A percentile compares a stretch with the other conserved stretches of the same genome.
phyloP scores from a whole-genome alignment of 2,888 invertebrate genomes.

The Seira musarum region DNA sequence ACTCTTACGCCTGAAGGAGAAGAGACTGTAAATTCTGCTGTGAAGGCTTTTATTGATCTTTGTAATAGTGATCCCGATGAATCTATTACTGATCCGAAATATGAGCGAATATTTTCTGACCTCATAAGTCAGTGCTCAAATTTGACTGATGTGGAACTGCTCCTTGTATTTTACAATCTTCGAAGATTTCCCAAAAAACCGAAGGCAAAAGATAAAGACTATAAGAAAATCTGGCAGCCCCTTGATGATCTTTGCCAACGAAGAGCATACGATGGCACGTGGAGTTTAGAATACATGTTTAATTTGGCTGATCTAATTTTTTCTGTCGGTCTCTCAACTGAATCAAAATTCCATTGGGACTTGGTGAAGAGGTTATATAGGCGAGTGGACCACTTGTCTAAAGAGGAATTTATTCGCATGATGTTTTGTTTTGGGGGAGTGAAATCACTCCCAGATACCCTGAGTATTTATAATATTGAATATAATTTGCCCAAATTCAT shows the following conservation, averaged over 20 bases:
- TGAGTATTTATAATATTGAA: constrained; percentile 81
- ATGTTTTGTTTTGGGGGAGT: constrained; percentile 80
- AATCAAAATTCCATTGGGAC: constrained; percentile 73
- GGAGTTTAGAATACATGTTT: constrained; percentile 74
- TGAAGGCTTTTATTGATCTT: constrained; percentile 46
- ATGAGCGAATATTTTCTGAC: constrained; percentile 32
- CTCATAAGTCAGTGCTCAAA: constrained; percentile 39
- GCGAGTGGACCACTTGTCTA: constrained; percentile 76
- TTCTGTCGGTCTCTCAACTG: constrained; percentile 69
- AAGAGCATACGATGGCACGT: constrained; percentile 66
- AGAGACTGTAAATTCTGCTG: constrained; percentile 32
- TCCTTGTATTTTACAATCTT: constrained; percentile 40
- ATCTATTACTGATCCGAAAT: constrained; percentile 44
- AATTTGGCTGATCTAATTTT: constrained; percentile 79
- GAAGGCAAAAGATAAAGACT: constrained; percentile 76
- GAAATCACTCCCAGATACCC: constrained; percentile 74
- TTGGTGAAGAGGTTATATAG: constrained; percentile 76
- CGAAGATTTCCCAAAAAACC: constrained; percentile 73
- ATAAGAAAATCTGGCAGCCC: constrained; percentile 79
- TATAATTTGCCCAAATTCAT: constrained; percentile 75
- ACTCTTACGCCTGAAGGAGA: constrained; percentile 44
- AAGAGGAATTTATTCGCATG: constrained; percentile 79
- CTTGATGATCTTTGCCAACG: constrained; percentile 80
- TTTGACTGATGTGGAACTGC: constrained; percentile 45
- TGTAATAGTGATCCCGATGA: constrained; percentile 42